A percentile compares a stretch with the other conserved stretches of the same genome.
Evolutionary conservation across 2,888 invertebrate genomes (phyloP).

Genomic region (Perdita meconis): DNA sequence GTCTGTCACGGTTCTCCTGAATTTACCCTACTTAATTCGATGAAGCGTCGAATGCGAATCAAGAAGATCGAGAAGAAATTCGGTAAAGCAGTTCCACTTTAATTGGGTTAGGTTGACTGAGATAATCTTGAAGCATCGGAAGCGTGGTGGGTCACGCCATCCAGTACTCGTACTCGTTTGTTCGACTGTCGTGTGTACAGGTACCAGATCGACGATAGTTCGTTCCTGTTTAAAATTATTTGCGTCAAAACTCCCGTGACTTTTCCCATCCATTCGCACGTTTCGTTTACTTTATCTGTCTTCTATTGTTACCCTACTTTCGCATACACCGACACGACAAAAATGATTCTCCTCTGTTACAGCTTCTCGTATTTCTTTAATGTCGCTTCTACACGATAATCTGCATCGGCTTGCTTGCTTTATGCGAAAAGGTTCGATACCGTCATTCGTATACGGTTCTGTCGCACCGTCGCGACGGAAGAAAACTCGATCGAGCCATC

Average conservation of each 20-base stretch:
- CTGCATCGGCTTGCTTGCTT: background rate
- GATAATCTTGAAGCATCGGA: slow-evolving; percentile 69
- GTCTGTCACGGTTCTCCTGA: no score
- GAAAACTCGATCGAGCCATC: background rate
- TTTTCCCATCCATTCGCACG: background rate
- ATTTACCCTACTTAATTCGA: background rate
- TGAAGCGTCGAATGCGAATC: background rate
- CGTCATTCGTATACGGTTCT: no score
- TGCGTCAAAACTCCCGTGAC: background rate
- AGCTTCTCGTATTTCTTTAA: background rate
- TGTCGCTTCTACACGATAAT: background rate
- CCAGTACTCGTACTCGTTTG: slow-evolving; percentile 34
- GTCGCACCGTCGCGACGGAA: background rate
- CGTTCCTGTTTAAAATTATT: slow-evolving; percentile 3
- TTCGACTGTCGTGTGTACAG: slow-evolving; percentile 34
- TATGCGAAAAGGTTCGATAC: background rate
- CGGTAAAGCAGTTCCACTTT: slow-evolving; percentile 53
- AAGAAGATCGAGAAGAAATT: slow-evolving; percentile 51
- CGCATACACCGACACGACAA: background rate
- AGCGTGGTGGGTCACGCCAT: slow-evolving; percentile 63
- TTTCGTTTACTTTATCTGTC: slow-evolving; percentile 6
- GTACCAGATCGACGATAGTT: slow-evolving; percentile 29
- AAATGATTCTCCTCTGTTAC: background rate
- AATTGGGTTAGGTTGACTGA: slow-evolving; percentile 74
- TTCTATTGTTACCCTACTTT: background rate